These are phyloP conservation scores for Erebia palarica DNA, from an alignment of 2,888 invertebrate species.

Conservation along the genomic window DNA sequence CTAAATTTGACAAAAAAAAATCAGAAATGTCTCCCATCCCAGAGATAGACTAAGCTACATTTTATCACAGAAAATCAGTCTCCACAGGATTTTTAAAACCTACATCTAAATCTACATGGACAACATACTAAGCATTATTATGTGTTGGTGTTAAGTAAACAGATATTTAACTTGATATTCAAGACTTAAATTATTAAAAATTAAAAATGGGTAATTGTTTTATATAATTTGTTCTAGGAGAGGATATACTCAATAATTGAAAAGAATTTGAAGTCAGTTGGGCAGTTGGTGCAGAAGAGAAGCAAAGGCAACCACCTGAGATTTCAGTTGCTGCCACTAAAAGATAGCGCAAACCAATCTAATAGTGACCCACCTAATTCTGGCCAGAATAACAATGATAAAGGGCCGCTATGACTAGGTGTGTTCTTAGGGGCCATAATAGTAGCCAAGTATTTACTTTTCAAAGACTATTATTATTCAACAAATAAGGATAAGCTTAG, in stretches of 20 bases:
- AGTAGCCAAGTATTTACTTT: constrained; percentile 60
- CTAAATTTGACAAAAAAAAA: too few species aligned
- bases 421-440: constrained; percentile 53
- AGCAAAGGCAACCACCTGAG: constrained; percentile 83
- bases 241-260: constrained; percentile 82
- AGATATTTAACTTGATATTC: too few species aligned
- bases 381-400: constrained; percentile 49
- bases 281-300: constrained; percentile 85
- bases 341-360: constrained; percentile 46
- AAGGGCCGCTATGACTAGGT: constrained; percentile 74
- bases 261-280: constrained; percentile 70
- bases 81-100: too few species aligned
- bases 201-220: neutral
- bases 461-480: constrained; percentile 55
- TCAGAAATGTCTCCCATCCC: too few species aligned
- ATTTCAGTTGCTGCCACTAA: constrained; percentile 83
- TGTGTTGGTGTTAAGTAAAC: too few species aligned
- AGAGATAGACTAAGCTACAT: too few species aligned
- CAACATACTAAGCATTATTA: too few species aligned
- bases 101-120: too few species aligned
- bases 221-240: constrained; percentile 72
- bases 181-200: too few species aligned
- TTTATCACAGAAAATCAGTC: too few species aligned
- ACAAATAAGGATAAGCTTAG: constrained; percentile 37
- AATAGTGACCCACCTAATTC: constrained; percentile 42